Evolutionary conservation across 1,140 invertebrate species (phyloP), one percentile per base, ranked within the genome.

Genomic region (Alviniconcha marisindica): DNA sequence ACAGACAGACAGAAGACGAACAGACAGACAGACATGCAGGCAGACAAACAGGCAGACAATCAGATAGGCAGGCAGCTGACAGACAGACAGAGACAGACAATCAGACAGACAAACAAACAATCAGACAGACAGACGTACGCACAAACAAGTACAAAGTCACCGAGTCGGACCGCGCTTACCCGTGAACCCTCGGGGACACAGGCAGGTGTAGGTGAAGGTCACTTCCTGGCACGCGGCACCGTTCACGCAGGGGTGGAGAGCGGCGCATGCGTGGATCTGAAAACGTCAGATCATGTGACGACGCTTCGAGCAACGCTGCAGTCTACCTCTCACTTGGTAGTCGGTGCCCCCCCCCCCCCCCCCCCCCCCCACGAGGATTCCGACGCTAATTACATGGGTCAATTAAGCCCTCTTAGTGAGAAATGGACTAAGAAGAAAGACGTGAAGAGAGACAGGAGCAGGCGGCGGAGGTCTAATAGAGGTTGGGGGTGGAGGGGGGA

Each of bases 221-320:
- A 48, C 36, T 36, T 88, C 87, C 0, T 95, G 96, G 90, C 98
- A 99, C 15, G 96, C 95, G 0, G 97, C 97, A 7, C 97, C 97
- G 89, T 98, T 98, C 87, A 96, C 95, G 89, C 98, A 99, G 0
- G 97, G 97, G 0, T 96, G 96, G 85, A 69, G n/a, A 3, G 31
- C 69, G 21, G 60, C 14, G 38, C 78, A 80, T 21, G n/a, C 60
- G 10, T 80, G 78, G 36, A 80, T 40, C 78, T 80, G 77, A 5
- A 63, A 63, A 38, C 51, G 15, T 36, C 36, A 71, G 4, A 33
- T 10, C 28, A 33, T 5, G 36, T 21, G n/a, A 4, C 18, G 5
- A 10, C 54, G 21, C 18, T 4, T 24, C 54, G n/a, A 56, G 3
- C 21, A 56, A 56, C 18, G n/a, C 54, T 3, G 3, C 28, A 66